Conservation (phyloP, 2,888 invertebrate genomes). For the Epinotia bilunana region DNA sequence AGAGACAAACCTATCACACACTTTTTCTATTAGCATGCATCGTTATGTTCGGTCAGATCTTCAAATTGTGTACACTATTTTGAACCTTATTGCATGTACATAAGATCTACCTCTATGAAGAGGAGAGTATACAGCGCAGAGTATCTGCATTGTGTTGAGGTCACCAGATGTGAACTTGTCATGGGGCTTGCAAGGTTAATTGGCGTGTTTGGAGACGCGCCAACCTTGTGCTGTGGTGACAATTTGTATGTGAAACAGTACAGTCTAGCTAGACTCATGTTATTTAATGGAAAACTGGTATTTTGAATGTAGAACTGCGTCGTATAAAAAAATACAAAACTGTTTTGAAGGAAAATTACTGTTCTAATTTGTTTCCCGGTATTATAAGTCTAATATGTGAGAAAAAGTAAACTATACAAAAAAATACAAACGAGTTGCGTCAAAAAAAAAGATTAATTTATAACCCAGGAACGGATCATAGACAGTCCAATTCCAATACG, state of each 20-base stretch:
- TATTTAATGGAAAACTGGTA: neutral
- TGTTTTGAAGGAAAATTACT: too few species aligned
- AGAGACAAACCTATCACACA: neutral
- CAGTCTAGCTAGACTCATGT: neutral
- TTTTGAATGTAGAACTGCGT: neutral
- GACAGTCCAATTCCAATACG: too few species aligned
- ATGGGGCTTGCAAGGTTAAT: conserved; percentile 38
- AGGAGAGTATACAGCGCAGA: neutral
- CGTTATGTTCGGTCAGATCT: neutral
- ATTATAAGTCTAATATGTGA: too few species aligned
- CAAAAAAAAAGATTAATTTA: too few species aligned
- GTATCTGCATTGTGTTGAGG: conserved; percentile 33
- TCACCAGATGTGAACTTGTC: conserved; percentile 37
- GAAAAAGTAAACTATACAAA: too few species aligned
- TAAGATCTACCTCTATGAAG: neutral
- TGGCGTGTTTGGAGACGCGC: conserved; percentile 27
- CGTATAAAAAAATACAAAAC: too few species aligned
- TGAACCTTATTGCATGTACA: neutral
- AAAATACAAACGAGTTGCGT: too few species aligned
- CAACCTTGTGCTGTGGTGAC: conserved; percentile 30
- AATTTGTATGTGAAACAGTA: conserved; percentile 3
- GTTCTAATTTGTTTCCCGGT: too few species aligned
- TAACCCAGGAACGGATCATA: too few species aligned
- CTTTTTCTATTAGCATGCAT: neutral
- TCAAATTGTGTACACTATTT: neutral